These are phyloP conservation scores for Camptogramma bilineatum DNA, from an alignment of 2,888 invertebrate species.

Conservation along the genomic window DNA sequence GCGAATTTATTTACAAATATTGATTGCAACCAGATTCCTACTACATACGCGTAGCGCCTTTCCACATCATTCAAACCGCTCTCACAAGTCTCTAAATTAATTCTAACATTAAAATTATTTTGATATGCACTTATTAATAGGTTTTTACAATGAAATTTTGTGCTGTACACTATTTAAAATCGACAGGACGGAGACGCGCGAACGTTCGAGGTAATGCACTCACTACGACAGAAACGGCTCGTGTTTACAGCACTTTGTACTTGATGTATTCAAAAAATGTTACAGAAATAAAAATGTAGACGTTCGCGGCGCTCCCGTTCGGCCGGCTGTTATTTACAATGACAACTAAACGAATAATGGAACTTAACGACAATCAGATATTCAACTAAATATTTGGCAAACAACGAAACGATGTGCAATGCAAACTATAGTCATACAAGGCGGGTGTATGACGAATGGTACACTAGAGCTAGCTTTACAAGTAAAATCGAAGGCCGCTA, in stretches of 20 bases:
- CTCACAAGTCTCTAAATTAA: constrained; percentile 70
- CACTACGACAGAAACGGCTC: constrained; percentile 53
- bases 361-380: constrained; percentile 65
- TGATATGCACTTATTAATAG: constrained; percentile 83
- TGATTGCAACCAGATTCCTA: constrained; percentile 42
- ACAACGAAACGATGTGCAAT: constrained; percentile 65
- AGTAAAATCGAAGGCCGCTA: constrained; percentile 85
- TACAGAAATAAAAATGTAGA: constrained; percentile 52
- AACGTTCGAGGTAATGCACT: constrained; percentile 50
- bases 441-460: constrained; percentile 61
- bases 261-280: constrained; percentile 53
- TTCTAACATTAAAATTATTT: constrained; percentile 79
- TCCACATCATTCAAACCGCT: constrained; percentile 51
- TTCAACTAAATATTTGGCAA: constrained; percentile 80
- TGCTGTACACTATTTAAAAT: constrained; percentile 77
- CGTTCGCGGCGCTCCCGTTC: constrained; percentile 59
- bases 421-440: constrained; percentile 59
- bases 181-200: constrained; percentile 53
- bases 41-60: constrained; percentile 43
- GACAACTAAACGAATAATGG: constrained; percentile 64
- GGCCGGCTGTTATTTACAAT: constrained; percentile 70
- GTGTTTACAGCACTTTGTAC: constrained; percentile 64
- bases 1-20: constrained; percentile 40
- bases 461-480: constrained; percentile 83
- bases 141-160: constrained; percentile 80